Conservation (phyloP, 1,140 invertebrate species). For the Brachionus calyciflorus region DNA sequence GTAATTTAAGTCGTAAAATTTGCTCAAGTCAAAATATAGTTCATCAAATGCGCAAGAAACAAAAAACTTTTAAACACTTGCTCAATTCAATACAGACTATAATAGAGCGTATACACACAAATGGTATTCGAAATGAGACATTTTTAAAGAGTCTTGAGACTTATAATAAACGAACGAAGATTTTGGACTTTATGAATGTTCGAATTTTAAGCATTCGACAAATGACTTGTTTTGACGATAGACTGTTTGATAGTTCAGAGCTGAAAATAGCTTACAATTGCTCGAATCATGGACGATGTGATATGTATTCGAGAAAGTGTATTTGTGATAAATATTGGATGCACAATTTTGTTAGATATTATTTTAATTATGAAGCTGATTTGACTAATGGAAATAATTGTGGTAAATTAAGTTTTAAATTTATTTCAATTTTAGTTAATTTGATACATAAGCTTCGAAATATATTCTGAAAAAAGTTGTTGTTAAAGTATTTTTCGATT, state of each 20-base stretch:
- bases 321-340: slow-evolving; percentile 45
- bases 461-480: background rate
- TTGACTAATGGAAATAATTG: slow-evolving; percentile 42
- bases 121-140: background rate
- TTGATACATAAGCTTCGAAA: no score
- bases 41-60: background rate
- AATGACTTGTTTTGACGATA: slow-evolving; percentile 28
- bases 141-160: background rate
- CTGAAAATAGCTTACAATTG: slow-evolving; percentile 7
- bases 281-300: slow-evolving; percentile 39
- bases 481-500: no score
- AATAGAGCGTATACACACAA: slow-evolving; percentile 1
- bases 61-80: slow-evolving; percentile 13
- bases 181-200: background rate
- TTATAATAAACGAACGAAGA: background rate
- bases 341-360: slow-evolving; percentile 28
- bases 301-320: slow-evolving; percentile 20
- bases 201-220: slow-evolving; percentile 13
- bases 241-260: background rate
- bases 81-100: slow-evolving; percentile 8
- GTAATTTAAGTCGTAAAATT: background rate
- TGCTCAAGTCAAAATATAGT: background rate
- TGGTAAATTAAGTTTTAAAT: background rate
- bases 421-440: background rate
- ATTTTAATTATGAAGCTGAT: slow-evolving; percentile 39